Percentiles rank a stretch among this genome's conserved stretches.
Evolutionary conservation across 2,888 invertebrate genomes (phyloP).

Genomic region (Dolomedes plantarius): DNA sequence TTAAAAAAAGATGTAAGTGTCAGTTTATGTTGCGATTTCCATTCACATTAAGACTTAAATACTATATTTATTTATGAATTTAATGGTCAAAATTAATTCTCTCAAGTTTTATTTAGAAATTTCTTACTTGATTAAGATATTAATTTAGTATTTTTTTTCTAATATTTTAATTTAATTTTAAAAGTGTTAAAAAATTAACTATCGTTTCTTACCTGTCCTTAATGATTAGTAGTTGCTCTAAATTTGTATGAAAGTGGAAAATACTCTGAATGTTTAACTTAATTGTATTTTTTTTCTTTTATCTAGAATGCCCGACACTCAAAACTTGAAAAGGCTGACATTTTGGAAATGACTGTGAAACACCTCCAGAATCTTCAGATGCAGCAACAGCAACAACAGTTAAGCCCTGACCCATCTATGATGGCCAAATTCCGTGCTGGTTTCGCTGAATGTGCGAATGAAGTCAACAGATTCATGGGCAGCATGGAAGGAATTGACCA

Average conservation of each 20-base stretch:
- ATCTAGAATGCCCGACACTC: slow-evolving; percentile 84
- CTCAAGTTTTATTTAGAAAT: not conserved
- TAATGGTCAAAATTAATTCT: too few species aligned
- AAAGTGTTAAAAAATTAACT: too few species aligned
- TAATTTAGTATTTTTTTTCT: not conserved
- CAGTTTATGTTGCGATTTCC: not conserved
- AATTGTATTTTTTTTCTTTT: too few species aligned
- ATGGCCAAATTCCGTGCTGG: slow-evolving; percentile 91
- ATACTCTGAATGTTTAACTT: too few species aligned
- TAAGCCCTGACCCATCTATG: slow-evolving; percentile 87
- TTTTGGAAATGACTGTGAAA: slow-evolving; percentile 96
- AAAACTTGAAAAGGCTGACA: slow-evolving; percentile 96
- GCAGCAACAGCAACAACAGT: slow-evolving; percentile 82
- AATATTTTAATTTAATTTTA: slow-evolving; percentile 36
- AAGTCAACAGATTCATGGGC: slow-evolving; percentile 84
- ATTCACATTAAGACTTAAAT: too few species aligned
- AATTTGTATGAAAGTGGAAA: too few species aligned
- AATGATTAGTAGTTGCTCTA: too few species aligned
- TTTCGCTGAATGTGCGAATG: slow-evolving; percentile 90
- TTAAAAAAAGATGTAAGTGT: slow-evolving; percentile 72
- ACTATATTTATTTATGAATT: too few species aligned
- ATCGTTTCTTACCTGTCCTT: too few species aligned
- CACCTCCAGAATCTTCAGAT: slow-evolving; percentile 91
- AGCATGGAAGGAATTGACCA: slow-evolving; percentile 80
- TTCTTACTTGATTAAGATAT: not conserved